Percentiles rank a stretch among this genome's conserved stretches.
These are phyloP conservation scores for Tyto alba DNA, from an alignment of 2,113 vertebrate species.

Conservation along the genomic window DNA sequence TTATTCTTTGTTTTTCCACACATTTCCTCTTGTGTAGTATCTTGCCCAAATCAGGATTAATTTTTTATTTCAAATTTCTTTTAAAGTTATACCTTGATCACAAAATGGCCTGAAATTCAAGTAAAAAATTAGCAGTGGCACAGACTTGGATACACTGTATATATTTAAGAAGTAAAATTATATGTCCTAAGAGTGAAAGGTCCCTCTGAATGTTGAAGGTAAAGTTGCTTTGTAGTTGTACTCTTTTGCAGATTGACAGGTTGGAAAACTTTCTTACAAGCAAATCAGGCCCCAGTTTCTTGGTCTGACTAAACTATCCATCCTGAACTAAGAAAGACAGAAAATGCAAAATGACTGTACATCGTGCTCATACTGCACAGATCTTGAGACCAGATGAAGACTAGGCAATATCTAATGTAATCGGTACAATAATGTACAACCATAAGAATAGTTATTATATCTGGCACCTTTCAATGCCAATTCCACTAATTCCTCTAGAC, in stretches of 20 bases:
- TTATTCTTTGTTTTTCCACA: constrained; percentile 5
- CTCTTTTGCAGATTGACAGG: not conserved
- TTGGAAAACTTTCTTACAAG: not conserved
- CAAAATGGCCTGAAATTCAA: not conserved
- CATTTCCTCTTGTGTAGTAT: not conserved
- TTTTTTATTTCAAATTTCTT: constrained; percentile 25
- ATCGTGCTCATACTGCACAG: not conserved
- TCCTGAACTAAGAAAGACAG: not conserved
- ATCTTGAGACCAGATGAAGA: not conserved
- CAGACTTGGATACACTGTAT: not conserved
- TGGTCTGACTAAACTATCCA: not conserved
- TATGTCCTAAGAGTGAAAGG: not conserved
- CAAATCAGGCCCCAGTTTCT: not conserved
- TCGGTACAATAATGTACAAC: not conserved
- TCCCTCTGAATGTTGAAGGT: not conserved
- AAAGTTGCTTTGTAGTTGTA: not conserved
- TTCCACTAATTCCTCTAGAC: constrained; percentile 9
- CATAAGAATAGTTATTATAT: not conserved
- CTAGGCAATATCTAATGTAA: not conserved
- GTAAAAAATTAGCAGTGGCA: not conserved
- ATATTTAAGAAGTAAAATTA: not conserved
- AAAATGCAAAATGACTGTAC: not conserved
- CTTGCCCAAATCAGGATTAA: constrained; percentile 9
- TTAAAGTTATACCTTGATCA: constrained; percentile 23
- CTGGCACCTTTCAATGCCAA: not conserved